Evolutionary conservation across 1,140 invertebrate species (phyloP), one percentile per base, ranked within the genome.

Genomic region (Idris sp.): DNA sequence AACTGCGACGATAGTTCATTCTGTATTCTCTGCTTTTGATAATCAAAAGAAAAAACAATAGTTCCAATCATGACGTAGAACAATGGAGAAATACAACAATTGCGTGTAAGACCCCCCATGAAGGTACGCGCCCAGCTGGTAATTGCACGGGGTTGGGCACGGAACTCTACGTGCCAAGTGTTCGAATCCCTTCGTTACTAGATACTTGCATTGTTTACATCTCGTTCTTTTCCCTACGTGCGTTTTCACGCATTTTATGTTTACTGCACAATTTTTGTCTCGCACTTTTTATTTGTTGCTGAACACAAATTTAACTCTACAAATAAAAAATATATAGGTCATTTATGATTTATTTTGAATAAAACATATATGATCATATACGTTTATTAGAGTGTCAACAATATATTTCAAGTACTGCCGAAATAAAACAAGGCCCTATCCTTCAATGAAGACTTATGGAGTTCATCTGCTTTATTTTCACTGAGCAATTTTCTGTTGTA

Each of bases 61-160:
- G 81, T 14, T 82, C 80, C 83, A 87, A 86, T 86, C 85, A 87
- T 78, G 80, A 68, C 25, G 77, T 46, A 76, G 83, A 83, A 87
- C 84, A 87, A 87, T 86, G 77, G 79, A 58, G 83, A 81, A 83
- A 83, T 83, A 84, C 84, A 87, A 87, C 85, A 86, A 87, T 86
- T 86, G 85, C 83, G 83, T 84, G 81, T 81, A 81, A 62, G 86
- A 86, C 85, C 85, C 85, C 86, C 86, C 86, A 86, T 82, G 83
- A 84, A 82, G 85, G 81, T 83, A 81, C 78, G 81, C 81, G 77
- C 79, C 81, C 79, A 81, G 76, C 73, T 84, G 79, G 83, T 87
- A 87, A 87, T 86, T 86, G 86, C 84, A 85, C 79, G 81, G 69
- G 76, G 72, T 79, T 71, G 79, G 68, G 54, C 58, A 74, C 62